Evolutionary conservation across 2,888 invertebrate genomes (phyloP), one percentile per base, ranked within the genome.

Genomic region (Lypha dubia): DNA sequence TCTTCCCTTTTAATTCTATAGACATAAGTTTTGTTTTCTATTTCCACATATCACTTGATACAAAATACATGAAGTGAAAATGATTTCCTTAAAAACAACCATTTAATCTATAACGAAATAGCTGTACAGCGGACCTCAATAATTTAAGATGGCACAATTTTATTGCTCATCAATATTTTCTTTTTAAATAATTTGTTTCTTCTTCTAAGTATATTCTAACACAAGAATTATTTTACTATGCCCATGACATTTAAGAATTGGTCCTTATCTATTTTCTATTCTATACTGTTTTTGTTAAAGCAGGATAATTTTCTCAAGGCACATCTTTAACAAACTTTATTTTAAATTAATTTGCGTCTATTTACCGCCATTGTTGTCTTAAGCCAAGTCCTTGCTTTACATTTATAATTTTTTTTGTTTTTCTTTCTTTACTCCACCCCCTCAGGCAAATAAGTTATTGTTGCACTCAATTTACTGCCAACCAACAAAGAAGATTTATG

Each of bases 331-430:
- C 53, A 62, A 75, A 81, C 20, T 75, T 15, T 63, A 51, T 49
- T 22, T 74, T 77, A 77, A 84, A 84, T 84, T 84, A 84, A 81
- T 81, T 84, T 84, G 49, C 58, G 81, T 81, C 84, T 73, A 77
- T 84, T 81, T 81, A 46, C 77, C 81, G 68, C 81, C 77, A 74
- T 68, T 84, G 71, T 80, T 80, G 53, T 68, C 76, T 73, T 73
- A 84, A 76, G 73, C 44, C 77, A 70, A 70, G 2, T 28, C 5
- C 28, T 28, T 77, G 28, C 56, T 76, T 17, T n/a, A n/a, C n/a
- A n/a, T n/a, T n/a, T n/a, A n/a, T n/a, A n/a, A n/a, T n/a, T n/a
- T n/a, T n/a, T n/a, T n/a, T n/a, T n/a, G n/a, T 22, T n/a, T 46
- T 24, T 28, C n/a, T 41, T 8, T 5, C 15, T 41, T 41, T 44